phyloP scores from a whole-genome alignment of 2,888 invertebrate genomes.

The Pomacea canaliculata region DNA sequence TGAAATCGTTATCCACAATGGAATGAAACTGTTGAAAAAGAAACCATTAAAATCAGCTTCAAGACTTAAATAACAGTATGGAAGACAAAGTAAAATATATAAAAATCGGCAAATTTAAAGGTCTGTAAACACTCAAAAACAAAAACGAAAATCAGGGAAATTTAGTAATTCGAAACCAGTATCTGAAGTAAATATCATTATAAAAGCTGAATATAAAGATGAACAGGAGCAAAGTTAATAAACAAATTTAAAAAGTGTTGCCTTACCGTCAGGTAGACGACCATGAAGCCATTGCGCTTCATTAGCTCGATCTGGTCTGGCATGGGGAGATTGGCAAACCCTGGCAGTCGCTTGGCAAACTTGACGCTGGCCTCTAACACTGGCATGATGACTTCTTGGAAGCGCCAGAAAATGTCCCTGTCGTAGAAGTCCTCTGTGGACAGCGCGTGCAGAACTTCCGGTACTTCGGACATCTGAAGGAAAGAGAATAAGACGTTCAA shows the following conservation, averaged over 20 bases:
- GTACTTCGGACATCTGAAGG: slow-evolving; percentile 25
- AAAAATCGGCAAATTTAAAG: too few relatives aligned
- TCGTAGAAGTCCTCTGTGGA: slow-evolving; percentile 43
- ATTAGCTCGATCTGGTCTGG: slow-evolving; percentile 63
- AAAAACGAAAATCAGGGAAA: too few relatives aligned
- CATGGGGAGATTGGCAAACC: slow-evolving; percentile 56
- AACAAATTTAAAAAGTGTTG: too few relatives aligned
- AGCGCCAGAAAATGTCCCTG: slow-evolving; percentile 48
- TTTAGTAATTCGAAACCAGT: too few relatives aligned
- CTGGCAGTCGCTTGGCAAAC: slow-evolving; percentile 65
- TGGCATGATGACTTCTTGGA: slow-evolving; percentile 58
- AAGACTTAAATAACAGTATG: too few relatives aligned
- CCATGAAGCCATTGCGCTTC: slow-evolving; percentile 65
- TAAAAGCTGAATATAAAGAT: too few relatives aligned
- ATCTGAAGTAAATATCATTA: too few relatives aligned
- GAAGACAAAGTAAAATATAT: neutral
- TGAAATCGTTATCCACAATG: slow-evolving; percentile 33
- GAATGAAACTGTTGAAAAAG: slow-evolving; percentile 37
- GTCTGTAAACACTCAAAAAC: too few relatives aligned
- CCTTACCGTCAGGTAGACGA: slow-evolving; percentile 60
- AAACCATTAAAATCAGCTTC: neutral
- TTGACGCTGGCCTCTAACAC: slow-evolving; percentile 63
- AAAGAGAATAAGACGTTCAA: neutral
- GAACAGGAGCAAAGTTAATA: too few relatives aligned
- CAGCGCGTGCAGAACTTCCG: slow-evolving; percentile 36